Conservation (phyloP, 2,797 vertebrate genomes). For the Onychomys torridus region DNA sequence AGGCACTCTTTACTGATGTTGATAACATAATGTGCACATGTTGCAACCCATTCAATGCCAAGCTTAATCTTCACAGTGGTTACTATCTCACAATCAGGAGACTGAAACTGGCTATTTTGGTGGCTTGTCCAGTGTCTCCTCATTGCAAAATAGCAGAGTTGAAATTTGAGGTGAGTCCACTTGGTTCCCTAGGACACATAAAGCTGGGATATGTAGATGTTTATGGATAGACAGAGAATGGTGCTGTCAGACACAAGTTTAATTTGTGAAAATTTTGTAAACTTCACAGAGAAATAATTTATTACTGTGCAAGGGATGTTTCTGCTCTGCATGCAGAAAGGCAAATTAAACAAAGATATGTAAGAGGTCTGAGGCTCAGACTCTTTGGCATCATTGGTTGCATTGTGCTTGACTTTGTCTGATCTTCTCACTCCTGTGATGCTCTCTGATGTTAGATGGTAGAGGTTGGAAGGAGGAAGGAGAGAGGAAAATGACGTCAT, state of each 20-base stretch:
- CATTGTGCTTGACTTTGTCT: neutral
- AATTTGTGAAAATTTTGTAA: conserved; percentile 26
- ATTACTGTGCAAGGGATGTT: neutral
- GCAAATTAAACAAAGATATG: conserved; percentile 11
- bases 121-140: neutral
- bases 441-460: neutral
- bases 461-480: no score
- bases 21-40: neutral
- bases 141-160: neutral
- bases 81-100: neutral
- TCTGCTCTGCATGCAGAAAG: neutral
- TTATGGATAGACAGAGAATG: neutral
- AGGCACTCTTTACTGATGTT: neutral
- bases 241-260: conserved; percentile 19
- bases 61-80: neutral
- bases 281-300: conserved; percentile 16
- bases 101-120: neutral
- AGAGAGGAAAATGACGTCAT: neutral
- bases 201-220: neutral
- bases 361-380: neutral
- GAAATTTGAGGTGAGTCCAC: neutral
- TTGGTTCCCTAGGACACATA: neutral
- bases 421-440: neutral
- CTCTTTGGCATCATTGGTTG: neutral
- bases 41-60: neutral